Evolutionary conservation across 2,797 vertebrate species (phyloP).

Genomic region (Mormyrops attenuatus): DNA sequence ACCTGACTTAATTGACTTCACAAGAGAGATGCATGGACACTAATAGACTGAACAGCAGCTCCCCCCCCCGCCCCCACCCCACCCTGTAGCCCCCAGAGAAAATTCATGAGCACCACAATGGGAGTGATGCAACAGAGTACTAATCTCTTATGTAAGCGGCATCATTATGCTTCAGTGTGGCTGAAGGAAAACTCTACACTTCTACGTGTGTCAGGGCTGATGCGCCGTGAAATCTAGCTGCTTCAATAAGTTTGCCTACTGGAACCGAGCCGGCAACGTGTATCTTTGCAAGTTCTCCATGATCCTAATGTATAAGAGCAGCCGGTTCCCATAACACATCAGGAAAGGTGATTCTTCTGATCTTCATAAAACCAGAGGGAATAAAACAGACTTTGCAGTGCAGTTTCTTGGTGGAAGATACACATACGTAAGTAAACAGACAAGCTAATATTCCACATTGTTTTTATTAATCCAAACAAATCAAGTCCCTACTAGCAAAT

Average conservation of each 20-base stretch:
- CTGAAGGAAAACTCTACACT: neutral
- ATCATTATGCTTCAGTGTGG: neutral
- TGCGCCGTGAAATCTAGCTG: neutral
- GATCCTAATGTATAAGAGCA: neutral
- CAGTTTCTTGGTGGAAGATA: neutral
- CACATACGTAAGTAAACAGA: neutral
- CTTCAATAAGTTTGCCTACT: neutral
- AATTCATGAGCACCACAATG: neutral
- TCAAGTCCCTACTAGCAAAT: neutral
- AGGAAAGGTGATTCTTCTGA: neutral
- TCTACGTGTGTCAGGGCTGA: neutral
- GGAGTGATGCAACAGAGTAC: conserved; percentile 4
- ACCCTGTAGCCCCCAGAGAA: neutral
- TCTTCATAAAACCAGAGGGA: neutral
- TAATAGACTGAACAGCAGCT: conserved; percentile 35
- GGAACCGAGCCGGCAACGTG: neutral
- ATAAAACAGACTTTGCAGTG: neutral
- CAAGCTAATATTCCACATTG: neutral
- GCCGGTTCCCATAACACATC: neutral
- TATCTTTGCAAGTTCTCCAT: neutral
- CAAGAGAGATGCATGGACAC: conserved; percentile 54
- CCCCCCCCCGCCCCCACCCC: neutral
- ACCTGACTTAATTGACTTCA: conserved; percentile 55
- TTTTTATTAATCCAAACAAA: neutral
- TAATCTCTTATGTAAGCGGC: conserved; percentile 1